Base-by-base conservation (phyloP, 2,888 invertebrate genomes). In the Lepeophtheirus nordmannii region DNA sequence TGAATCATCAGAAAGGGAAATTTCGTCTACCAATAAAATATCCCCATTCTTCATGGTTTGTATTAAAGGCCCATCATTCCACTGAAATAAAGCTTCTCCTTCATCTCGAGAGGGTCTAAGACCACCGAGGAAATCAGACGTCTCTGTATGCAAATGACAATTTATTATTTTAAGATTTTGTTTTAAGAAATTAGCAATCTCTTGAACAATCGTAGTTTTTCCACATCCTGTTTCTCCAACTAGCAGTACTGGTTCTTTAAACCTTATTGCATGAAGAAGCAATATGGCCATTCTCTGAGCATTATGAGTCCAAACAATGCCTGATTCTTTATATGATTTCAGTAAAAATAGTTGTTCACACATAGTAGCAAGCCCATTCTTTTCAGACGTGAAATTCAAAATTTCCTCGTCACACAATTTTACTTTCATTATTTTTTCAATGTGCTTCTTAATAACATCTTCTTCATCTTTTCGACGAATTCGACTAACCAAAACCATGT, bases 171-270 rank as follows among this genome's bases (percentile, higher is more conserved):
- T 80, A 53, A 97, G 78, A 65, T 82, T 76, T 65, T 83, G 83
- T 1, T 79, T 75, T 68, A 80, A 82, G 65, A 87, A 78, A 38
- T 82, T 80, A 8, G 93, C 86, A 63, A 90, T 80, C 20, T 94
- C 79, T 78, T 97, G 91, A 72, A 93, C 94, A 7, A 96, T 82
- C 0, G 94, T 94, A 0, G 97, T 97, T 79, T 97, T 97, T 0
- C 97, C 97, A 73, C 94, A 91, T 0, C 94, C 98, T 1, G 98
- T 99, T 74, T 96, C 94, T 11, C 98, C 98, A 0, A 99, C 92
- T 57, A 99, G 78, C 59, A 99, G 76, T 1, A 96, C 87, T 0
- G 98, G 97, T 75, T 99, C 98, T 71, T 87, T 82, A 73, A 91
- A 97, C 70, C 85, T 82, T 70, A 92, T 81, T 0, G 94, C 89